These are phyloP conservation scores for Aphelenchoides bicaudatus DNA, from an alignment of 2,888 invertebrate genomes.

Conservation along the genomic window DNA sequence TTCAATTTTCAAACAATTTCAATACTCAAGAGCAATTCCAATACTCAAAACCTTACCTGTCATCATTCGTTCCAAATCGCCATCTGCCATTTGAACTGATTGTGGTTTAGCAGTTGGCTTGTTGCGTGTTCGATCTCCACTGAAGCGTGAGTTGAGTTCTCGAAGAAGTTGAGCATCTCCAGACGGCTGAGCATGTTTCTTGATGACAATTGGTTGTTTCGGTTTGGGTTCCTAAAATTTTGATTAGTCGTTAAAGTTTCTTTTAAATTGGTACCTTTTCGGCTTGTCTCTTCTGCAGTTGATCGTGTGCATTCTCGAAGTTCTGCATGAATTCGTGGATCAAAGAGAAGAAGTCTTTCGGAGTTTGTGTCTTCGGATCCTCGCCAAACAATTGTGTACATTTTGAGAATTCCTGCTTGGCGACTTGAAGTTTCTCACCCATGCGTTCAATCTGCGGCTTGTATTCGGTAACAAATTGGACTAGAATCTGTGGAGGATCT, in stretches of 20 bases:
- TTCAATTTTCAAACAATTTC: too few species aligned
- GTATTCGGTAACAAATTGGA: constrained; percentile 4
- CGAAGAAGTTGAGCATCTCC: constrained; percentile 12
- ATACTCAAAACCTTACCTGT: too few species aligned
- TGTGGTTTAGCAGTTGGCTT: too few species aligned
- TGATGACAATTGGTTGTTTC: background rate
- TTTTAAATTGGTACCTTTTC: too few species aligned
- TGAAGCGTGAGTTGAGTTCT: constrained; percentile 18
- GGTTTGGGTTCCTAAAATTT: constrained; percentile 7
- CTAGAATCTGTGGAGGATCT: constrained; percentile 12
- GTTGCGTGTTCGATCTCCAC: too few species aligned
- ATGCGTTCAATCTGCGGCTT: constrained; percentile 14
- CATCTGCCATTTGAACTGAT: constrained; percentile 50
- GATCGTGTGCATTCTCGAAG: constrained; percentile 64
- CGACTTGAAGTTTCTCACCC: constrained; percentile 2
- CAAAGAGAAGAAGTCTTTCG: constrained; percentile 90
- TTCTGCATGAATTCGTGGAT: constrained; percentile 88
- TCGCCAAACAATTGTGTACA: constrained; percentile 70
- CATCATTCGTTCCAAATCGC: constrained; percentile 56
- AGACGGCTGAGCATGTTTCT: constrained; percentile 1
- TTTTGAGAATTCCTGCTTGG: constrained; percentile 10
- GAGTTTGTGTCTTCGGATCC: constrained; percentile 82
- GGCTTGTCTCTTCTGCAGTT: constrained; percentile 23
- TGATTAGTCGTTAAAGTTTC: constrained; percentile 1
- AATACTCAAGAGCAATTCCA: too few species aligned